Evolutionary conservation across 1,140 invertebrate genomes (phyloP).

Genomic region (Lethocerus indicus): DNA sequence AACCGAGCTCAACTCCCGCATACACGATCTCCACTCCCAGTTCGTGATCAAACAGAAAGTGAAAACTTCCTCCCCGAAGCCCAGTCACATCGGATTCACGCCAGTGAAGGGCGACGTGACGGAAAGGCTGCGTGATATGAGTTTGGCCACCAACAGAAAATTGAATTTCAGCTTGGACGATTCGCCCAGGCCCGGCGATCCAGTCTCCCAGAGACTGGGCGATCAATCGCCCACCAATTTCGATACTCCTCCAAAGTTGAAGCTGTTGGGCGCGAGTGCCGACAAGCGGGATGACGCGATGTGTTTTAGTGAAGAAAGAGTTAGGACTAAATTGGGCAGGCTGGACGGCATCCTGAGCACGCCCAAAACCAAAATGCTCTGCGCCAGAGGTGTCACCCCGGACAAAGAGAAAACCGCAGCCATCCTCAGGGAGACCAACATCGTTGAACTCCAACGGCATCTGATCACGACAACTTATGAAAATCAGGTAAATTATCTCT

Average conservation of each 20-base stretch:
- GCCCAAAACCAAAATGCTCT: conserved; percentile 15
- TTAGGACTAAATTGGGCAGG: conserved; percentile 14
- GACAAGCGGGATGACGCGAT: no score
- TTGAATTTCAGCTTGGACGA: no score
- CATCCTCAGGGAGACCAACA: conserved; percentile 62
- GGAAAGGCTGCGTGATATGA: neutral
- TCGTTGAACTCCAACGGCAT: conserved; percentile 64
- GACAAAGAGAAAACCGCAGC: conserved; percentile 49
- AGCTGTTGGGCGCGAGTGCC: neutral
- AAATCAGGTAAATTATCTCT: conserved; percentile 46
- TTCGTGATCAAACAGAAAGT: neutral
- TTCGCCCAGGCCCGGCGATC: conserved; percentile 9
- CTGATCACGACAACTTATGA: conserved; percentile 64
- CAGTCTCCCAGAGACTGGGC: conserved; percentile 7
- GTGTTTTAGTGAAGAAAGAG: neutral
- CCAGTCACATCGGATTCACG: conserved; percentile 1
- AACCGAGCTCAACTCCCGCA: conserved; percentile 28
- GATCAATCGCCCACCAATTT: neutral
- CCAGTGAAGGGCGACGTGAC: no score
- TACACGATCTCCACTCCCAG: conserved; percentile 27
- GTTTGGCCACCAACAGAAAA: no score
- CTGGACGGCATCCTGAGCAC: conserved; percentile 21
- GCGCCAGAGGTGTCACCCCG: conserved; percentile 18
- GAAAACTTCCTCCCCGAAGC: conserved; percentile 9
- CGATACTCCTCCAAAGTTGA: neutral